Base-by-base conservation (phyloP, 2,113 vertebrate genomes). In the Percina caprodes region DNA sequence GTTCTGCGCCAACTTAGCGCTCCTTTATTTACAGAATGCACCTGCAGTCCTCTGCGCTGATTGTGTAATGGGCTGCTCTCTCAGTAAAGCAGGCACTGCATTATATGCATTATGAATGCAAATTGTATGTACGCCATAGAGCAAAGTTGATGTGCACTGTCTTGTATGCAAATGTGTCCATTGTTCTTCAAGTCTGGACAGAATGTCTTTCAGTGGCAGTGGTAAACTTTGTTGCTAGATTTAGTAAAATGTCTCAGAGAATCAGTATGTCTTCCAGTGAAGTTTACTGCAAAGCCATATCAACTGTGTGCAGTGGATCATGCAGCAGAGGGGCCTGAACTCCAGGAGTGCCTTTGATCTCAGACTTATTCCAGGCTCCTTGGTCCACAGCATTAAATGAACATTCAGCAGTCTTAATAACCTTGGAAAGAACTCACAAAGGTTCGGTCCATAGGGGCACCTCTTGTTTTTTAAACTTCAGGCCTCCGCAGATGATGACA, bases 391-490 rank as follows among this genome's bases (percentile, higher is more conserved):
- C 80, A 82, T 86, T 75, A 82, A 85, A 86, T 87, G 74, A 89
- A 79, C 88, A 84, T 76, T 85, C 77, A 86, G 79, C 80, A 69
- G 65, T 69, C 52, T 73, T 92, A 88, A 85, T 85, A 81, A 89
- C 68, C 69, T 51, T 19, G 75, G 45, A 61, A 85, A 80, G 60
- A 85, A 52, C 54, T 60, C 8, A 8, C 51, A 90, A 82, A 66
- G 69, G 69, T 65, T 56, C 42, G 45, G n/a, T 74, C 75, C 48
- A 12, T 2, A 7, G 55, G 62, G 82, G 52, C 71, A 19, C 69
- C 69, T 69, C 52, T 82, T 83, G 63, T 77, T 87, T 83, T 83
- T 61, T 73, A 75, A 77, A 82, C 62, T 69, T 83, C 23, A 55
- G 79, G 52, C 45, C 55, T 67, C 33, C 60, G 65, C 56, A 33